These are phyloP conservation scores for Drosophila demipolita DNA, from an alignment of 2,888 invertebrate species.

Conservation along the genomic window DNA sequence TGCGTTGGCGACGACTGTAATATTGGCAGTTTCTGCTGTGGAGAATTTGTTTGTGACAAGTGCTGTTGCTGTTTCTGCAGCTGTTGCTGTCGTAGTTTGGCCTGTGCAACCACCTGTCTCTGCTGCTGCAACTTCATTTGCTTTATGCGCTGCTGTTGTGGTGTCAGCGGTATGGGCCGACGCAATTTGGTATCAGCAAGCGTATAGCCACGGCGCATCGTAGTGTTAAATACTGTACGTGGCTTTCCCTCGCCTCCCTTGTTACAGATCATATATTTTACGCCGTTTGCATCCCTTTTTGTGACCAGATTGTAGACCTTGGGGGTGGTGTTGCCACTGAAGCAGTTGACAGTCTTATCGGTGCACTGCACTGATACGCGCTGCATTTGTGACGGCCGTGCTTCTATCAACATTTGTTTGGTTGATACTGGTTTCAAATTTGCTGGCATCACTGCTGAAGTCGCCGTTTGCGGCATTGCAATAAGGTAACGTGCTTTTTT, in stretches of 20 bases:
- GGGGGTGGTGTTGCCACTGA: conserved; percentile 18
- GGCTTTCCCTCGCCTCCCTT: conserved; percentile 48
- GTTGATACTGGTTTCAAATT: conserved; percentile 26
- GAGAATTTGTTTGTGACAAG: conserved; percentile 12
- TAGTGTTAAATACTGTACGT: conserved; percentile 47
- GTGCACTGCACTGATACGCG: conserved; percentile 48
- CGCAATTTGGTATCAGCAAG: conserved; percentile 60
- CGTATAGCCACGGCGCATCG: conserved; percentile 73
- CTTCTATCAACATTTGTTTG: conserved; percentile 23
- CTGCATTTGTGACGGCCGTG: conserved; percentile 37
- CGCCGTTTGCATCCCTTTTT: conserved; percentile 48
- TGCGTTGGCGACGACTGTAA: conserved; percentile 22
- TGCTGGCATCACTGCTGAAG: conserved; percentile 8
- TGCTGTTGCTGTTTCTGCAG: conserved; percentile 40
- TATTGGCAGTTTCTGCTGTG: conserved; percentile 13
- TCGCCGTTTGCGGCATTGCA: conserved; percentile 60
- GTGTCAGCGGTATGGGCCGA: conserved; percentile 40
- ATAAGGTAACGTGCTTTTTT: conserved; percentile 76
- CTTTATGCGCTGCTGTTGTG: conserved; percentile 54
- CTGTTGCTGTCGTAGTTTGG: conserved; percentile 59
- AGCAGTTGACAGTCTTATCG: conserved; percentile 9
- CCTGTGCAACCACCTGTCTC: conserved; percentile 49
- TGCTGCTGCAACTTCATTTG: conserved; percentile 59
- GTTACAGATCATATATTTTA: conserved; percentile 69
- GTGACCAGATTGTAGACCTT: conserved; percentile 62